Percentiles rank a stretch among this genome's conserved stretches.
phyloP scores from a whole-genome alignment of 2,888 invertebrate species.

The Dicroscelio sp. region DNA sequence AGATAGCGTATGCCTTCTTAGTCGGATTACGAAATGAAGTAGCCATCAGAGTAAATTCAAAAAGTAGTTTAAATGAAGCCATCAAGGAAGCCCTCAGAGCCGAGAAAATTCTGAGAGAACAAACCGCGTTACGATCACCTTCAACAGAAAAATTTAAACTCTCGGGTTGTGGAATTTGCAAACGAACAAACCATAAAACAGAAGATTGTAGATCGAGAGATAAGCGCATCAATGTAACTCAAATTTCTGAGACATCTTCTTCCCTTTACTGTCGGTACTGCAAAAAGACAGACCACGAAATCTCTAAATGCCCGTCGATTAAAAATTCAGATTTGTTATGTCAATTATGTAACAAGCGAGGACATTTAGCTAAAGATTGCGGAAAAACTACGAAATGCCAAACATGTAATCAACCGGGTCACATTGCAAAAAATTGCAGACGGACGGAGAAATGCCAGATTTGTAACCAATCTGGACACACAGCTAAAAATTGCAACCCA shows the following conservation, averaged over 20 bases:
- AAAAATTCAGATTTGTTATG: not conserved
- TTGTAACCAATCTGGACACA: not conserved
- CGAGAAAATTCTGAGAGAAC: not conserved
- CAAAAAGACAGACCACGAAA: not conserved
- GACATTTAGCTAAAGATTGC: not conserved
- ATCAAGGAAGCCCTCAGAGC: not conserved
- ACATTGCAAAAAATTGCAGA: not conserved
- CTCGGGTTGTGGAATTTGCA: not conserved
- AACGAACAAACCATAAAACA: not conserved
- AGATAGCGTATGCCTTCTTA: not conserved
- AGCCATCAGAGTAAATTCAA: not conserved
- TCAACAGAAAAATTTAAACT: not conserved
- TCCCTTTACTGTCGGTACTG: too few relatives aligned
- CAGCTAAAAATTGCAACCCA: not conserved
- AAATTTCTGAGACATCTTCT: too few relatives aligned
- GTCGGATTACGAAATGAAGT: slow-evolving; percentile 34
- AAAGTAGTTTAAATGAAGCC: not conserved
- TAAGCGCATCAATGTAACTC: not conserved
- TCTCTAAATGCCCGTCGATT: not conserved
- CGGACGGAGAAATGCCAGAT: not conserved
- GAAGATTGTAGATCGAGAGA: not conserved
- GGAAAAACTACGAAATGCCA: not conserved
- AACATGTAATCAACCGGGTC: not conserved
- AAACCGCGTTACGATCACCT: not conserved
- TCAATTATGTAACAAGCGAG: not conserved